phyloP scores from a whole-genome alignment of 2,113 vertebrate species.

The Cheirogaleus medius region DNA sequence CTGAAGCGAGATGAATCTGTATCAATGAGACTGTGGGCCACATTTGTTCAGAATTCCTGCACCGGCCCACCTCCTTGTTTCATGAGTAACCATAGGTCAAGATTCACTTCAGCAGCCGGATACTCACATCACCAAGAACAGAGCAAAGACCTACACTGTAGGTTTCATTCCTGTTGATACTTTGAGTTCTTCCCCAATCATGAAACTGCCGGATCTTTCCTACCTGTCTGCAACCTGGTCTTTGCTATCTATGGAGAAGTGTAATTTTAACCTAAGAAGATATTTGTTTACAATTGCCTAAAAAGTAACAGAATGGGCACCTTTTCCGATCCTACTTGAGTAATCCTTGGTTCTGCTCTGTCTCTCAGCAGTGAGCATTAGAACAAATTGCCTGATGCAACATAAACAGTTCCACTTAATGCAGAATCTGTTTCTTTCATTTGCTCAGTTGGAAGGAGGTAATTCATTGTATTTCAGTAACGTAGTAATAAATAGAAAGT shows the following conservation, averaged over 20 bases:
- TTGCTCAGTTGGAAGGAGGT: slow-evolving; percentile 31
- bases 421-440: slow-evolving; percentile 61
- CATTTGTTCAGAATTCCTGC: neutral
- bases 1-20: neutral
- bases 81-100: neutral
- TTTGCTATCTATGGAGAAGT: slow-evolving; percentile 46
- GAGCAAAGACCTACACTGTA: neutral
- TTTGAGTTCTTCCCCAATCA: neutral
- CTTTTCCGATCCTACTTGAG: slow-evolving; percentile 52
- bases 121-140: neutral
- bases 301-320: slow-evolving; percentile 19
- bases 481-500: slow-evolving; percentile 65
- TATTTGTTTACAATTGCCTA: slow-evolving; percentile 10
- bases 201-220: neutral
- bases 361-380: slow-evolving; percentile 58
- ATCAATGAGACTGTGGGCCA: neutral
- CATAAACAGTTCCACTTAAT: slow-evolving; percentile 60
- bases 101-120: neutral
- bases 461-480: slow-evolving; percentile 39
- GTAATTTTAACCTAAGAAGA: slow-evolving; percentile 43
- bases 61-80: neutral
- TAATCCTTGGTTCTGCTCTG: slow-evolving; percentile 19
- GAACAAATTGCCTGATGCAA: slow-evolving; percentile 64
- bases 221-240: slow-evolving; percentile 25
- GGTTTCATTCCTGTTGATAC: neutral